A percentile compares a stretch with the other conserved stretches of the same genome.
Conservation (phyloP, 2,888 invertebrate genomes). For the Tupiocoris notatus region DNA sequence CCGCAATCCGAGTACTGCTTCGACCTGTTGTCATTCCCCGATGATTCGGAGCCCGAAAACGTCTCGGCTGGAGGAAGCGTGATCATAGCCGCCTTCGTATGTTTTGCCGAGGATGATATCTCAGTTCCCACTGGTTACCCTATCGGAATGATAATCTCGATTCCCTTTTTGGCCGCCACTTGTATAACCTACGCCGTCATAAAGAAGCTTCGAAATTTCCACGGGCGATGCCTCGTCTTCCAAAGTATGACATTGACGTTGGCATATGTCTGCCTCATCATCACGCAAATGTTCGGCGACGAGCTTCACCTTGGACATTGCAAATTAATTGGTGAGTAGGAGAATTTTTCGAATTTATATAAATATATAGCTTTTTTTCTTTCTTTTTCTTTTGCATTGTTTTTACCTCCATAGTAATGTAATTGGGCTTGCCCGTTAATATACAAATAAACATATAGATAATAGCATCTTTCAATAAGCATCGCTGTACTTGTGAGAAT, state of each 20-base stretch:
- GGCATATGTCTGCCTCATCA: conserved; percentile 27
- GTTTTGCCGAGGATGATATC: conserved; percentile 8
- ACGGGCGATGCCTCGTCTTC: conserved; percentile 15
- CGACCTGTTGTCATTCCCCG: conserved; percentile 5
- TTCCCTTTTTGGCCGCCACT: conserved; percentile 35
- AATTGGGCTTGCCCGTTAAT: too few species aligned
- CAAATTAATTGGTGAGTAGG: conserved; percentile 13
- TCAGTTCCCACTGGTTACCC: conserved; percentile 11
- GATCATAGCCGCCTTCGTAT: conserved; percentile 20
- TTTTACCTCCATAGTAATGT: too few species aligned
- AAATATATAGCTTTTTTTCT: too few species aligned
- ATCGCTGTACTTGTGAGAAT: too few species aligned
- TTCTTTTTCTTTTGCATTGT: too few species aligned
- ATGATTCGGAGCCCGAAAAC: background rate
- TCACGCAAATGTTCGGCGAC: conserved; percentile 14
- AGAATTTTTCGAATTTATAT: too few species aligned
- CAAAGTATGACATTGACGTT: conserved; percentile 14
- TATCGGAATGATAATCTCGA: conserved; percentile 32
- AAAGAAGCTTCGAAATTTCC: conserved; percentile 16
- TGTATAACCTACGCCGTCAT: conserved; percentile 18
- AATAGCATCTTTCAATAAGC: too few species aligned
- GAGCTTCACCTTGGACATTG: background rate
- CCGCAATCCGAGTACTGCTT: conserved; percentile 34
- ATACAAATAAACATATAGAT: too few species aligned
- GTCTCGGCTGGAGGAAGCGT: background rate